Conservation (phyloP, 2,797 vertebrate genomes). For the Jordanella pulchra region DNA sequence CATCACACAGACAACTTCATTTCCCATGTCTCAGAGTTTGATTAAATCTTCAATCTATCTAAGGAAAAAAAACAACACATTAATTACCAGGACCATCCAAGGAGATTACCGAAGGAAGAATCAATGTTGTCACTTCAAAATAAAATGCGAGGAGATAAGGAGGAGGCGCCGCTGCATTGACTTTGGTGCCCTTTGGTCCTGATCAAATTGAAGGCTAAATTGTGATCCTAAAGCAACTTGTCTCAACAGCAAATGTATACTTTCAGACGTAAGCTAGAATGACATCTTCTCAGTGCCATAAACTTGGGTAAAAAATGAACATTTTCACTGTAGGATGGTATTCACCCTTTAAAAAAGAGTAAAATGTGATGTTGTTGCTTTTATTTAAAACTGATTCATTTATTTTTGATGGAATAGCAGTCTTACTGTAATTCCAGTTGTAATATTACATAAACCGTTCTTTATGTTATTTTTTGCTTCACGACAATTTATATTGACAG, state of each 20-base stretch:
- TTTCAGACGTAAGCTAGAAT: neutral
- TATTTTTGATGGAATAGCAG: neutral
- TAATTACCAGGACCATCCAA: slow-evolving; percentile 24
- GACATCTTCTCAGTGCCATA: neutral
- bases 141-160: slow-evolving; percentile 9
- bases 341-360: neutral
- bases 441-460: neutral
- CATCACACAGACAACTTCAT: slow-evolving; percentile 1
- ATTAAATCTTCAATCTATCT: slow-evolving; percentile 33
- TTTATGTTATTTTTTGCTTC: neutral
- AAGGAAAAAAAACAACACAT: slow-evolving; percentile 23
- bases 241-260: neutral
- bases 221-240: slow-evolving; percentile 3
- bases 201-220: slow-evolving; percentile 25
- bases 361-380: neutral
- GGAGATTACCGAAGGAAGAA: slow-evolving; percentile 28
- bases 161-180: slow-evolving; percentile 21
- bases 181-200: slow-evolving; percentile 35
- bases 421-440: neutral
- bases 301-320: neutral
- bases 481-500: neutral
- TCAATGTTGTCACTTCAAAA: slow-evolving; percentile 45
- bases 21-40: slow-evolving; percentile 22
- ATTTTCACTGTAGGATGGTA: neutral
- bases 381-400: neutral